Evolutionary conservation across 2,888 invertebrate species (phyloP), one percentile per base, ranked within the genome.

Genomic region (Merodon equestris): DNA sequence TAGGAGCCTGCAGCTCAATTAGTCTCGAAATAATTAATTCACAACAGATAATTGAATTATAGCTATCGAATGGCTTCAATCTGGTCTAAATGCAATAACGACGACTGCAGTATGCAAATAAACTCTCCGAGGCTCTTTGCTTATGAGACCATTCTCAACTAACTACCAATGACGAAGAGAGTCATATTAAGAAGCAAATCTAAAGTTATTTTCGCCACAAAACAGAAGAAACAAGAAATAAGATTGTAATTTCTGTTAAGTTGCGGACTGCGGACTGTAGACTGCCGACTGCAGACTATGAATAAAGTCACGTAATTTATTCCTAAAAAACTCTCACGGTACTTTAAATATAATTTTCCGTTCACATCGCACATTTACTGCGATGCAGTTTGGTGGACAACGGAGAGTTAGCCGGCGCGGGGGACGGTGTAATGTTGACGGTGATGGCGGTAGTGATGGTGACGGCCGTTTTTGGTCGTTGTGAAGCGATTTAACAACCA

Each of bases 301-400:
- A 75, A 81, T 81, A 81, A 81, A 81, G 81, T 81, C 81, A 81
- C 81, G 81, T 81, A 81, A 81, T 81, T 81, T 81, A 81, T 81
- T 81, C 81, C 70, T 81, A 75, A 81, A 81, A 81, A 81, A 81
- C 81, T 81, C 81, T 81, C 81, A 81, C 81, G 81, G 81, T 81
- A 81, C 74, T 81, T 75, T 75, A 75, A 81, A 81, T 81, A 81
- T 75, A 81, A 81, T 81, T 81, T 66, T 70, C 79, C 79, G 79
- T 79, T 87, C 87, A 87, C 88, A 87, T 87, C 81, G 88, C 86
- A 71, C 87, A 87, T 84, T 86, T 87, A 82, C 84, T 85, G 82
- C 87, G 87, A 74, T 88, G 83, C 83, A 86, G 83, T 64, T 84
- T 83, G 27, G 27, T 7, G 27, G 27, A 27, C 27, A n/a, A n/a